Evolutionary conservation across 2,888 invertebrate genomes (phyloP).

Genomic region (Zootermopsis nevadensis): DNA sequence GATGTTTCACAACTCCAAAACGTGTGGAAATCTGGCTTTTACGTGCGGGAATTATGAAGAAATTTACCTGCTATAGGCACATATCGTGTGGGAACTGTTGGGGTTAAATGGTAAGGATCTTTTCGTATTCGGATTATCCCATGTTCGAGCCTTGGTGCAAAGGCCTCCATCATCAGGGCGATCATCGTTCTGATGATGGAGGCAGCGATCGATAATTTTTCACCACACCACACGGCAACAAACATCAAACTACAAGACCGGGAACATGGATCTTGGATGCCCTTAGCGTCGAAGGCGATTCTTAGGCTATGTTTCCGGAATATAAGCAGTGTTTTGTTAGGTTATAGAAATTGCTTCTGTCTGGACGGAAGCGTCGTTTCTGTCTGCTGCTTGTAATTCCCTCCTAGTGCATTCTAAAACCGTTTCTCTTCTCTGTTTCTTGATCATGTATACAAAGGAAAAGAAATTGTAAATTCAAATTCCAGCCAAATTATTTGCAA

Average conservation of each 20-base stretch:
- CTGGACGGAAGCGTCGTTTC: background rate
- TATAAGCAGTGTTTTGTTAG: background rate
- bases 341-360: conserved; percentile 2
- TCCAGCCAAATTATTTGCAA: conserved; percentile 18
- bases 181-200: no score
- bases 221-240: no score
- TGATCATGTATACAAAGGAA: background rate
- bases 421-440: conserved; percentile 1
- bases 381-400: conserved; percentile 26
- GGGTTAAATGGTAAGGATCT: no score
- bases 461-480: conserved; percentile 6
- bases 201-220: no score
- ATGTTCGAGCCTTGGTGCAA: no score
- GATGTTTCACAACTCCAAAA: background rate
- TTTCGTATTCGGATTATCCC: no score
- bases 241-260: no score
- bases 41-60: background rate
- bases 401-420: background rate
- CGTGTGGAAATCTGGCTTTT: background rate
- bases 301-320: no score
- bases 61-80: background rate
- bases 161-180: no score
- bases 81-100: background rate
- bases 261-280: no score
- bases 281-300: no score